These are phyloP conservation scores for Tyrannus savana DNA, from an alignment of 2,113 vertebrate genomes.

Conservation along the genomic window DNA sequence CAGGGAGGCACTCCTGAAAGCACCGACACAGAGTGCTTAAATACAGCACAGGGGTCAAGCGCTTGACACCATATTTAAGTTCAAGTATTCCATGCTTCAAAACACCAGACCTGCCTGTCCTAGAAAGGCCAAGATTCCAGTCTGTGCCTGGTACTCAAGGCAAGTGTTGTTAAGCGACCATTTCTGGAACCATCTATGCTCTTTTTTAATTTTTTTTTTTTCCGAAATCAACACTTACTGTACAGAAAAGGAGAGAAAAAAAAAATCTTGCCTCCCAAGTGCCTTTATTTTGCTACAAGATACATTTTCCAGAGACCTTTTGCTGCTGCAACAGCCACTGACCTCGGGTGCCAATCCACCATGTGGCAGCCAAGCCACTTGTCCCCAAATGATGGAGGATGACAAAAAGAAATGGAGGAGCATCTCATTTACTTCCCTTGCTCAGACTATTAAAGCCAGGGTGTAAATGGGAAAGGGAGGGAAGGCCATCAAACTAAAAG, in stretches of 20 bases:
- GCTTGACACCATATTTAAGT: background rate
- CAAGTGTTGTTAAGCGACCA: background rate
- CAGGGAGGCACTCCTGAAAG: background rate
- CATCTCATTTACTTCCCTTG: background rate
- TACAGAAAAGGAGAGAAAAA: background rate
- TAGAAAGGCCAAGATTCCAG: background rate
- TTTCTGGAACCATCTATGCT: background rate
- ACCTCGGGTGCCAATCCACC: background rate
- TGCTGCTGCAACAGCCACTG: background rate
- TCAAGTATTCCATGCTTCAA: background rate
- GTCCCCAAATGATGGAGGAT: background rate
- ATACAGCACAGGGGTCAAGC: background rate
- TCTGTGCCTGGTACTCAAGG: background rate
- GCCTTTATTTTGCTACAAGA: background rate
- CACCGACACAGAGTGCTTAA: background rate
- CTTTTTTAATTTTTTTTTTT: background rate
- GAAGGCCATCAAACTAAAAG: background rate
- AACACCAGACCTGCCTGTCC: background rate
- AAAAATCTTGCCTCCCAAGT: background rate
- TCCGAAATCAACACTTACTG: background rate
- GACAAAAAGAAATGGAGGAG: background rate
- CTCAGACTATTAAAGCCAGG: background rate
- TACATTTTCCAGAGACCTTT: background rate
- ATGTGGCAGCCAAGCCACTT: rapidly evolving
- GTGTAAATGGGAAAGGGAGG: background rate